These are phyloP conservation scores for Caranx melampygus DNA, from an alignment of 2,113 vertebrate genomes.

Conservation along the genomic window DNA sequence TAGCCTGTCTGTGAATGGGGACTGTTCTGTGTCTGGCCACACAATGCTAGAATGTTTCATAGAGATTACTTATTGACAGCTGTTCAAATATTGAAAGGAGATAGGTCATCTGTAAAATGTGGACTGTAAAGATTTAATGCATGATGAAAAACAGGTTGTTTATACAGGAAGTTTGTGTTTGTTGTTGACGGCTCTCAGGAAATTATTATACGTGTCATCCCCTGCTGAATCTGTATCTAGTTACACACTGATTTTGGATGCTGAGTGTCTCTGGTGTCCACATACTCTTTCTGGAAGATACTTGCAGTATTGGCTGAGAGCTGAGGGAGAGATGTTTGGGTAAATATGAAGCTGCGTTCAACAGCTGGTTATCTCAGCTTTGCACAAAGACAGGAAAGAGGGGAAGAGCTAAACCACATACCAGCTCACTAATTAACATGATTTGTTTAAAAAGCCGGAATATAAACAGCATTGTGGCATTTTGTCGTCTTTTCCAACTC, in stretches of 20 bases:
- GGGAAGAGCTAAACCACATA: neutral
- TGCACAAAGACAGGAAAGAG: neutral
- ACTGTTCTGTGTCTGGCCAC: constrained; percentile 69
- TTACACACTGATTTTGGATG: neutral
- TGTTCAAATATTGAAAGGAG: constrained; percentile 69
- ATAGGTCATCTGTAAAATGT: constrained; percentile 58
- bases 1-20: constrained; percentile 70
- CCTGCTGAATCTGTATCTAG: neutral
- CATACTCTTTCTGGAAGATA: neutral
- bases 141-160: neutral
- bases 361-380: too few relatives aligned
- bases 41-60: constrained; percentile 63
- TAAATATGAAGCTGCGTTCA: neutral
- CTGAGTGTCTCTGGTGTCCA: neutral
- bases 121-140: constrained; percentile 11
- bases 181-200: neutral
- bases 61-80: constrained; percentile 75
- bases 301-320: neutral
- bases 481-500: too few relatives aligned
- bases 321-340: neutral
- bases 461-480: too few relatives aligned
- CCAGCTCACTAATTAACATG: neutral
- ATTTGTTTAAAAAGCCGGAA: too few relatives aligned
- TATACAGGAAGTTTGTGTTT: constrained; percentile 15
- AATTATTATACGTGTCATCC: neutral